These are phyloP conservation scores for Pseudomyrmex dendroicus DNA, from an alignment of 1,140 invertebrate species.

Conservation along the genomic window DNA sequence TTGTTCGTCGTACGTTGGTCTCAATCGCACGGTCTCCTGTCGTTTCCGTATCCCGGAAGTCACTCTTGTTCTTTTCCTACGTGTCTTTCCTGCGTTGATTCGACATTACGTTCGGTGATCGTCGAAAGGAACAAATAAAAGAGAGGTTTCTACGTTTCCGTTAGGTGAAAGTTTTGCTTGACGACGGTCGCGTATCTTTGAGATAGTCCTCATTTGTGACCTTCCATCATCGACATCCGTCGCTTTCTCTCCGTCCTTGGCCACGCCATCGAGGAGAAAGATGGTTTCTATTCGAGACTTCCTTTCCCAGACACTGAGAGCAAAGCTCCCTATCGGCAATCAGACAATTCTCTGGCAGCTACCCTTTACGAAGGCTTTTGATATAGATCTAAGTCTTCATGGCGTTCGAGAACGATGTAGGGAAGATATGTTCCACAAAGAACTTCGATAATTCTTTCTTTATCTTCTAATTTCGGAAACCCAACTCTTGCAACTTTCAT, in stretches of 20 bases:
- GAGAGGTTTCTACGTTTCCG: slow-evolving; percentile 60
- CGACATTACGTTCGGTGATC: slow-evolving; percentile 15
- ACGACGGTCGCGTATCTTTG: slow-evolving; percentile 29
- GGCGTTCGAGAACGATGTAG: neutral
- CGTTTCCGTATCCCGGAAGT: neutral
- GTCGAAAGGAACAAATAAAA: slow-evolving; percentile 63
- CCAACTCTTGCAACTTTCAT: neutral
- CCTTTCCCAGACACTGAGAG: neutral
- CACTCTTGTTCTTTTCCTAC: neutral
- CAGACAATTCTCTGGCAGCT: slow-evolving; percentile 30
- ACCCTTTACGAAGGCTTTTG: slow-evolving; percentile 16
- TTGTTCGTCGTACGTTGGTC: slow-evolving; percentile 18
- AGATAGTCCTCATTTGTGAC: slow-evolving; percentile 11
- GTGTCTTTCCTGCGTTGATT: neutral
- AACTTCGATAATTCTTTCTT: slow-evolving; percentile 1
- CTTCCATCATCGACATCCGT: neutral
- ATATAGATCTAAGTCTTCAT: slow-evolving; percentile 58
- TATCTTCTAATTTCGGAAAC: slow-evolving; percentile 12
- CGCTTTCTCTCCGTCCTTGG: neutral
- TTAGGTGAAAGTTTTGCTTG: slow-evolving; percentile 47
- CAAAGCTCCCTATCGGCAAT: slow-evolving; percentile 32
- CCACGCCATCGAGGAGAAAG: slow-evolving; percentile 44
- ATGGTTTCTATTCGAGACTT: slow-evolving; percentile 29
- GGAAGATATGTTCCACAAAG: neutral
- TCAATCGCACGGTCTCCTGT: neutral